Evolutionary conservation across 2,888 invertebrate genomes (phyloP).

Genomic region (Eupeodes latifasciatus): DNA sequence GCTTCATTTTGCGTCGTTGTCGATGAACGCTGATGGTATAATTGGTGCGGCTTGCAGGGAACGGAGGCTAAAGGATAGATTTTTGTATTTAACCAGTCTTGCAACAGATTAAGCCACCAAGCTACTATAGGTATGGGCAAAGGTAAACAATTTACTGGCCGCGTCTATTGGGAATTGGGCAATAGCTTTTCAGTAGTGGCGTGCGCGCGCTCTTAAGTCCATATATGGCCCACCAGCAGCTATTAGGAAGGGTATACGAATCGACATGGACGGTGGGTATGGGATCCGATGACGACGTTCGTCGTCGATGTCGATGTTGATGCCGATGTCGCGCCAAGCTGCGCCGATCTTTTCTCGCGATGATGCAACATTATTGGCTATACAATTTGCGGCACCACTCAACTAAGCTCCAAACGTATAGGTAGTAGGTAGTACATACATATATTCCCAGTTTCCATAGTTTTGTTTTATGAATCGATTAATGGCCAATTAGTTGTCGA

Average conservation of each 20-base stretch:
- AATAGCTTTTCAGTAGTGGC: slow-evolving; percentile 30
- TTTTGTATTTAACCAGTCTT: slow-evolving; percentile 31
- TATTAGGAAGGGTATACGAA: slow-evolving; percentile 33
- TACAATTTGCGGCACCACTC: slow-evolving; percentile 30
- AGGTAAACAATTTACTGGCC: slow-evolving; percentile 44
- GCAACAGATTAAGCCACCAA: slow-evolving; percentile 54
- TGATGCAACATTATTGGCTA: slow-evolving; percentile 54
- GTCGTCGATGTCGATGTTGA: slow-evolving; percentile 3
- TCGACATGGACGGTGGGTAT: not conserved
- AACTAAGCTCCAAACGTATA: not conserved
- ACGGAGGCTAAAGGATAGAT: not conserved
- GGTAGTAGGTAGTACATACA: no score
- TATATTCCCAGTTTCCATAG: slow-evolving; percentile 48
- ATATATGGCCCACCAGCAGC: slow-evolving; percentile 50
- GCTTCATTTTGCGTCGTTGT: no score
- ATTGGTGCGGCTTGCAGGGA: slow-evolving; percentile 8
- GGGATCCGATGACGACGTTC: not conserved
- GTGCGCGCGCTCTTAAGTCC: slow-evolving; percentile 48
- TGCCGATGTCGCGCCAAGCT: slow-evolving; percentile 2
- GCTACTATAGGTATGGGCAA: not conserved
- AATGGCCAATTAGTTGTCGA: slow-evolving; percentile 75
- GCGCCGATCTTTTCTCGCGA: not conserved
- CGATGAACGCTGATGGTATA: not conserved
- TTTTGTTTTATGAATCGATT: slow-evolving; percentile 62
- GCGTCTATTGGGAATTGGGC: slow-evolving; percentile 52